Evolutionary conservation across 2,113 vertebrate species (phyloP), one percentile per base, ranked within the genome.

Genomic region (Manacus vitellinus): DNA sequence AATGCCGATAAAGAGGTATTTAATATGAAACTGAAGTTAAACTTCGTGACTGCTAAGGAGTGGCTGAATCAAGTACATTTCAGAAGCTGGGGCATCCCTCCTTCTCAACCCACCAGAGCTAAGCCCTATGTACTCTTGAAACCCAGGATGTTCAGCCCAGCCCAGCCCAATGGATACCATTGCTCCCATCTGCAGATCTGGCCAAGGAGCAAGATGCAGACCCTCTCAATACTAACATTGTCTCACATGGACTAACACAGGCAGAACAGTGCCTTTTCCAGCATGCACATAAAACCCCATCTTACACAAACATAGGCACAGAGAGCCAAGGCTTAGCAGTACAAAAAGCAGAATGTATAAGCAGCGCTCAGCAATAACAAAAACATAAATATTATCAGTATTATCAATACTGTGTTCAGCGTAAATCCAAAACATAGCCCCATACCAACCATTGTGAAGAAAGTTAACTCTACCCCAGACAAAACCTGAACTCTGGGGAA

Each of bases 181-280:
- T 70, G 12, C 49, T 76, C 49, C 21, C 12, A 3, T 10, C 6
- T 70, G 12, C 41, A 66, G 9, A 10, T 66, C 21, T 74, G 51
- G 22, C 28, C 58, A 56, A 82, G 35, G 22, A 86, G 44, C 33
- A 73, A 80, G 35, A 35, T 0, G 2, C 47, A 55, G 31, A 30
- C 10, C 18, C 27, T 24, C 2, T 22, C 2, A 0, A 1, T 17
- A 24, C 5, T 39, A 24, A 19, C 10, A 1, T 8, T 43, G 10
- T 65, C 44, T 91, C 49, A 61, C 15, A 28, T 5, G 49, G 11
- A 73, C 7, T 35, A 44, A 15, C 10, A 25, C 5, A 52, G 49
- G 19, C 39, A 75, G 56, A 62, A 5, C 27, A 65, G 23, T 3
- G 27, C 9, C 35, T 68, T 95, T 89, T 61, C 33, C 67, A 86